A percentile compares a stretch with the other conserved stretches of the same genome.
phyloP scores from a whole-genome alignment of 2,113 vertebrate genomes.

The Psilopogon haemacephalus region DNA sequence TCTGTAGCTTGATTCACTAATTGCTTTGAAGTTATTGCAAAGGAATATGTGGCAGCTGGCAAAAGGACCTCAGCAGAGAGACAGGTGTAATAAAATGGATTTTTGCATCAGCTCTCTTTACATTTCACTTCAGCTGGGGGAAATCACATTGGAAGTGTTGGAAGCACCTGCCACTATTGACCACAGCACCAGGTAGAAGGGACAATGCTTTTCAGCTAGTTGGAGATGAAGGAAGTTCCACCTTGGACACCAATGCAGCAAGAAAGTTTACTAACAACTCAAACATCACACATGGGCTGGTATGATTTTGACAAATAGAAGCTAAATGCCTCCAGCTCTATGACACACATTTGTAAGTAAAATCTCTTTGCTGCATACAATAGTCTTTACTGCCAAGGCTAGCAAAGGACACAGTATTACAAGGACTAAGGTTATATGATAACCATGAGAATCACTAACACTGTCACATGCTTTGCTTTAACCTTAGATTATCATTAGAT shows the following conservation, averaged over 20 bases:
- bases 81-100: neutral
- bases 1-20: neutral
- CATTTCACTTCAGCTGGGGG: neutral
- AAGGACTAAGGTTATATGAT: neutral
- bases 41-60: neutral
- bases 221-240: neutral
- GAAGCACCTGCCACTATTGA: neutral
- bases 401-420: neutral
- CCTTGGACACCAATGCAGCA: neutral
- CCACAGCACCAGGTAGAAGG: neutral
- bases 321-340: neutral
- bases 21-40: neutral
- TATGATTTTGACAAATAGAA: neutral
- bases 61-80: neutral
- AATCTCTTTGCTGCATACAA: neutral
- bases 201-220: neutral
- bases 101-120: neutral
- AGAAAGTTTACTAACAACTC: neutral
- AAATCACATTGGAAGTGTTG: neutral
- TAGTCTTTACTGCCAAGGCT: rapidly evolving
- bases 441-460: neutral
- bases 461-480: neutral
- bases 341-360: neutral
- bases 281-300: neutral
- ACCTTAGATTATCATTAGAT: neutral